Conservation (phyloP, 2,113 vertebrate species). For the Gadus macrocephalus region DNA sequence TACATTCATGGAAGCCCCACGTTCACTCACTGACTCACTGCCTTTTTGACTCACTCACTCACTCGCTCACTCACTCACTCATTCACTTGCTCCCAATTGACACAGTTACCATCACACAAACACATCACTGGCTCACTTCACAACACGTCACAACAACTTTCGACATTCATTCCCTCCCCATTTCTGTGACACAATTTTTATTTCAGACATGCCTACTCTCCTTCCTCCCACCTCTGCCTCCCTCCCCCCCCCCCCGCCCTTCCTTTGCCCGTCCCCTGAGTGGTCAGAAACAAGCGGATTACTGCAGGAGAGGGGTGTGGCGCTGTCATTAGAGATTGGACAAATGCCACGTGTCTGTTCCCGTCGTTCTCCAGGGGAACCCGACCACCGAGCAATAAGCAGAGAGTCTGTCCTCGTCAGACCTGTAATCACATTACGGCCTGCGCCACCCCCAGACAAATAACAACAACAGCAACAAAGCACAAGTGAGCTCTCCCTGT, state of each 20-base stretch:
- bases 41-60: background rate
- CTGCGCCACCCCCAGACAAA: slow-evolving; percentile 55
- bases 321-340: slow-evolving; percentile 67
- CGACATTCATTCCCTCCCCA: background rate
- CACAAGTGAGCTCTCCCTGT: too few relatives aligned
- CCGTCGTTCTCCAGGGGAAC: slow-evolving; percentile 51
- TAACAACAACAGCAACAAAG: background rate
- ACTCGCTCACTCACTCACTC: background rate
- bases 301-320: slow-evolving; percentile 46
- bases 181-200: background rate
- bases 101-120: background rate
- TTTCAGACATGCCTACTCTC: background rate
- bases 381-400: slow-evolving; percentile 53
- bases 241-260: slow-evolving; percentile 16
- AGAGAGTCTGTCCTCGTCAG: slow-evolving; percentile 66
- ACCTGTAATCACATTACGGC: slow-evolving; percentile 71
- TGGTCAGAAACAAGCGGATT: slow-evolving; percentile 60
- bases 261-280: slow-evolving; percentile 34
- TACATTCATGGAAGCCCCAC: too few relatives aligned
- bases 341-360: slow-evolving; percentile 52
- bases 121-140: background rate
- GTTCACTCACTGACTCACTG: background rate
- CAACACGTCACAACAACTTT: background rate
- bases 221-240: background rate
- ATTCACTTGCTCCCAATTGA: slow-evolving; percentile 9